phyloP scores from a whole-genome alignment of 2,888 invertebrate species.

The Lycia hirtaria region DNA sequence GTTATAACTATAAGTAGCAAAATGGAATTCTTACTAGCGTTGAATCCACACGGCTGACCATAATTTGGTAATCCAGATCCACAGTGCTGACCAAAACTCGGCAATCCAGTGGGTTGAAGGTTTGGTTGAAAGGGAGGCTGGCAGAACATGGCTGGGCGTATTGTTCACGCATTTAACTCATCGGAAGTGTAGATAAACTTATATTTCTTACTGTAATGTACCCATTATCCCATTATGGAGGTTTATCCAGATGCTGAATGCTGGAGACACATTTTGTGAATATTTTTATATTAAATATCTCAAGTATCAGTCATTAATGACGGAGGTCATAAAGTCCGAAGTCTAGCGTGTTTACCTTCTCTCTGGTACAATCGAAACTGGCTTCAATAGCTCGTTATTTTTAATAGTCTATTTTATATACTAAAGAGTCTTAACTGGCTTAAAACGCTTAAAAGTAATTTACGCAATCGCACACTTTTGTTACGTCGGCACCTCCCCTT shows the following conservation, averaged over 20 bases:
- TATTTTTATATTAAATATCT: constrained; percentile 15
- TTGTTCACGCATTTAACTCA: constrained; percentile 30
- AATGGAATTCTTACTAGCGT: constrained; percentile 37
- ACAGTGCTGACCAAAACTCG: constrained; percentile 37
- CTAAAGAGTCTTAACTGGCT: too few relatives aligned
- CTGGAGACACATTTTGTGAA: constrained; percentile 5
- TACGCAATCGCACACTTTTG: too few relatives aligned
- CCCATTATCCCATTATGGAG: constrained; percentile 11
- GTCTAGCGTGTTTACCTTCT: too few relatives aligned
- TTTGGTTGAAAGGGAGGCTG: constrained; percentile 33
- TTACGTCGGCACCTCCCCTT: too few relatives aligned
- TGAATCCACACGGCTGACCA: constrained; percentile 36
- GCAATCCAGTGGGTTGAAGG: constrained; percentile 28
- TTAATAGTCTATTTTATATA: too few relatives aligned
- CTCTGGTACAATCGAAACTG: too few relatives aligned
- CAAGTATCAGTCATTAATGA: constrained; percentile 1
- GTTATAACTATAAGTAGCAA: neutral
- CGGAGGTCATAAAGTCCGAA: neutral
- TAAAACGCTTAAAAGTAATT: too few relatives aligned
- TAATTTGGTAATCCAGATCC: constrained; percentile 35
- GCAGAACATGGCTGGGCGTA: constrained; percentile 56
- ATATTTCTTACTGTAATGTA: constrained; percentile 7
- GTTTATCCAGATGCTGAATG: neutral
- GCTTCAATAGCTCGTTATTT: too few relatives aligned
- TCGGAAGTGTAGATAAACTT: constrained; percentile 2